Base-by-base conservation (phyloP, 2,888 invertebrate species). In the Pemphredon lugubris region DNA sequence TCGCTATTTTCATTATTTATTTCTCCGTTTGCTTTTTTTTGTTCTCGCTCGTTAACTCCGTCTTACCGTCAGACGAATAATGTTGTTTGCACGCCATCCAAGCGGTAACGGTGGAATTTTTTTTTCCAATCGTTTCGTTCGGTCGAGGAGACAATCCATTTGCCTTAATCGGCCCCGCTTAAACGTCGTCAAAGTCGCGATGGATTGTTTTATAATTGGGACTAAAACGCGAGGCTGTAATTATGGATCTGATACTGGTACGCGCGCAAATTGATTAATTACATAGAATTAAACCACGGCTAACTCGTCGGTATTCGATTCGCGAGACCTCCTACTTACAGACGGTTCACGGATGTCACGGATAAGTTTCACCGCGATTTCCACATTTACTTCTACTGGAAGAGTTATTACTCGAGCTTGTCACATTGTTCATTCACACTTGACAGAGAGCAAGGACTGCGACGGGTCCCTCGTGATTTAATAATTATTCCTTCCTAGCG, bases 231-330 rank as follows among this genome's bases (percentile, higher is more conserved):
- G 34, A 50, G 50, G 48, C 32, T 42, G 21, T 76, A 75, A 75
- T 75, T 75, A 76, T 7, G 45, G 53, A 16, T 32, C 63, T 51
- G 53, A 63, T 50, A 61, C 20, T 48, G 55, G 55, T n/a, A n/a
- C 53, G 54, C 50, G 21, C 18, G 76, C 50, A 64, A 71, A 75
- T 75, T 75, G 69, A 75, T 75, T 75, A 75, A 75, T 75, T 60
- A 54, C 53, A 48, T 55, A 45, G 58, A 66, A 76, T 72, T 61
- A 60, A 66, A 44, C 59, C n/a, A 63, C 54, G 67, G 59, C 64
- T 57, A 50, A 45, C 59, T 66, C 47, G 54, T 53, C 51, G 45
- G 47, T 54, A 44, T 54, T 51, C 55, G 44, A 44, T 37, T 30
- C 44, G 53, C 57, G 50, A 61, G 39, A 61, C 32, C 44, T 54